Base-by-base conservation (phyloP, 2,888 invertebrate genomes). In the Drosophila ustulata region DNA sequence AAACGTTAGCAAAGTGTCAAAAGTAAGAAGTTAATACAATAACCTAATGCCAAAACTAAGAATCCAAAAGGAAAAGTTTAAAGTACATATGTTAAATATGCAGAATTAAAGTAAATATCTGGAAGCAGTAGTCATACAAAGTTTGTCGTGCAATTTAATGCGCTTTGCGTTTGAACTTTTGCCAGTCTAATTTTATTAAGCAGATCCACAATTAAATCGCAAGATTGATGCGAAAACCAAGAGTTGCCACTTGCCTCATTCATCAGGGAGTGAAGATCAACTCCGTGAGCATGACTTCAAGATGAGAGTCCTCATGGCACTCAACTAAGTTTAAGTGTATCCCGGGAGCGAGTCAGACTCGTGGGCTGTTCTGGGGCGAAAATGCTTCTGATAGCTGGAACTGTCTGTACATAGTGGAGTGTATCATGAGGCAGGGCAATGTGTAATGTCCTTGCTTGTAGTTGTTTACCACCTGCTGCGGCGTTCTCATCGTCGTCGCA, bases 391-490 rank as follows among this genome's bases (percentile, higher is more conserved):
- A 13, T 65, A 28, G 39, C 28, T 51, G 37, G 4, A 11, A 37
- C 37, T 37, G 37, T 37, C 37, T 26, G 47, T 23, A 28, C 3
- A n/a, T 18, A 18, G 18, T n/a, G n/a, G n/a, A n/a, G n/a, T 11
- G 4, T n/a, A 37, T 3, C 4, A n/a, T 11, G 4, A 37, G 45
- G n/a, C 32, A 37, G n/a, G 56, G 59, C 66, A 59, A 62, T 53
- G 58, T 68, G 53, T 53, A 47, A 67, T 68, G 78, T 68, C 75
- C 62, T 58, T 74, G 79, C 74, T 68, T 61, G 30, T 49, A 64
- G 56, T 72, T 82, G 72, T 58, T 79, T 82, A 66, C 84, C 77
- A 82, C 82, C 84, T 70, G 77, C 79, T 79, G 80, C 39, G 76
- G 59, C 56, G 43, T 67, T 67, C 65, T 58, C 68, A 46, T 23